Conservation (phyloP, 2,797 vertebrate genomes). For the Eospalax fontanierii region DNA sequence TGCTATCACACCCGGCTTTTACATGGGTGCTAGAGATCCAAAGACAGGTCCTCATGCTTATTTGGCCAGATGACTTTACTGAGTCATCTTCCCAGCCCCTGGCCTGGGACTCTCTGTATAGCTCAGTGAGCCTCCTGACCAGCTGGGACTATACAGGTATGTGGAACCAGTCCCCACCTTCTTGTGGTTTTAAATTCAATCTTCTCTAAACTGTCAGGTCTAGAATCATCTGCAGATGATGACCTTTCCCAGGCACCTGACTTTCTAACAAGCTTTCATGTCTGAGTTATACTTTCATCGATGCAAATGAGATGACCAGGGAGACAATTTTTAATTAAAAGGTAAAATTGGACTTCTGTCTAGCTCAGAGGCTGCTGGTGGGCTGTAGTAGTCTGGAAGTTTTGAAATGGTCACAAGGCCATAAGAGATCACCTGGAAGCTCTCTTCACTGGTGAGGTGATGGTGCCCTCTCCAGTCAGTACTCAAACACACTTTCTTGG, state of each 20-base stretch:
- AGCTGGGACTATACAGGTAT: background rate
- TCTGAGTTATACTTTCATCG: background rate
- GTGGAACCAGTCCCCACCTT: background rate
- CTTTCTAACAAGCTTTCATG: background rate
- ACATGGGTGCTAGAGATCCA: background rate
- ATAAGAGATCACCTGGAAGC: background rate
- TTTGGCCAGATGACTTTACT: background rate
- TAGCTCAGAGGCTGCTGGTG: background rate
- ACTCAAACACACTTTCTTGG: background rate
- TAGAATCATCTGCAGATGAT: background rate
- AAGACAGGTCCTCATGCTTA: background rate
- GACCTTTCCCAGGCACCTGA: background rate
- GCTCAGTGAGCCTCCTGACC: background rate
- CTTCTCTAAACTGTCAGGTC: conserved; percentile 1
- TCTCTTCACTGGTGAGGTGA: background rate
- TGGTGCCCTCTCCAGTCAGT: no score
- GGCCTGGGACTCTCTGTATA: background rate
- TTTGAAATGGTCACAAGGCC: fast-evolving
- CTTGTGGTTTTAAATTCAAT: conserved; percentile 1
- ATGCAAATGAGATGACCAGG: background rate
- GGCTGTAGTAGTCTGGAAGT: fast-evolving
- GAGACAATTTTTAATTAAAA: background rate
- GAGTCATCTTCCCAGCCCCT: background rate
- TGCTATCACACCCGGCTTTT: background rate
- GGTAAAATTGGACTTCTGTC: background rate